Conservation (phyloP, 1,140 invertebrate genomes). For the Ceratosolen fusciceps region DNA sequence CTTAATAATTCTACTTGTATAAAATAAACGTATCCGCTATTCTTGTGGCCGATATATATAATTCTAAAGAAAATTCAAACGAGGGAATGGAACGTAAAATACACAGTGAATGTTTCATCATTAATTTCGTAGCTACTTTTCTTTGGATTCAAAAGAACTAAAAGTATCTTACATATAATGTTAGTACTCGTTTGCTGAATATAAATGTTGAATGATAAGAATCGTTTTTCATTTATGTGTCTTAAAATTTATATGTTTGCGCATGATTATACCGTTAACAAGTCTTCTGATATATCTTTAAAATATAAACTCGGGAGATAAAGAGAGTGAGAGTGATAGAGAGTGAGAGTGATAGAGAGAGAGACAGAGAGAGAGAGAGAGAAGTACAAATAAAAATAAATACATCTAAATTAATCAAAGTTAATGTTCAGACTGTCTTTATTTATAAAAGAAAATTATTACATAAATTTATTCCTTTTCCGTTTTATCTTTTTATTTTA, state of each 20-base stretch:
- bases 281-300: too few species aligned
- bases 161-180: not conserved
- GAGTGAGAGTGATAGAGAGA: not conserved
- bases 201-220: not conserved
- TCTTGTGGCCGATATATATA: too few species aligned
- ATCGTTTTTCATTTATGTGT: not conserved
- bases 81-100: not conserved
- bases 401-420: too few species aligned
- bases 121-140: not conserved
- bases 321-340: not conserved
- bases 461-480: too few species aligned
- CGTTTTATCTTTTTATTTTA: too few species aligned
- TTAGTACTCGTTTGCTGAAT: not conserved
- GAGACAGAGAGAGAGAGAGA: not conserved
- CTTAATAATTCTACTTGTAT: too few species aligned
- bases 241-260: not conserved
- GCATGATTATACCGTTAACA: not conserved
- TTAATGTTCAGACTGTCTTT: too few species aligned
- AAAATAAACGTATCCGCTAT: too few species aligned
- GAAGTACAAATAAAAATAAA: not conserved
- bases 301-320: not conserved
- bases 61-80: too few species aligned
- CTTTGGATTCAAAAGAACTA: not conserved
- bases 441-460: too few species aligned
- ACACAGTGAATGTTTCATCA: not conserved